These are phyloP conservation scores for Nibea albiflora DNA, from an alignment of 2,113 vertebrate genomes.

Conservation along the genomic window DNA sequence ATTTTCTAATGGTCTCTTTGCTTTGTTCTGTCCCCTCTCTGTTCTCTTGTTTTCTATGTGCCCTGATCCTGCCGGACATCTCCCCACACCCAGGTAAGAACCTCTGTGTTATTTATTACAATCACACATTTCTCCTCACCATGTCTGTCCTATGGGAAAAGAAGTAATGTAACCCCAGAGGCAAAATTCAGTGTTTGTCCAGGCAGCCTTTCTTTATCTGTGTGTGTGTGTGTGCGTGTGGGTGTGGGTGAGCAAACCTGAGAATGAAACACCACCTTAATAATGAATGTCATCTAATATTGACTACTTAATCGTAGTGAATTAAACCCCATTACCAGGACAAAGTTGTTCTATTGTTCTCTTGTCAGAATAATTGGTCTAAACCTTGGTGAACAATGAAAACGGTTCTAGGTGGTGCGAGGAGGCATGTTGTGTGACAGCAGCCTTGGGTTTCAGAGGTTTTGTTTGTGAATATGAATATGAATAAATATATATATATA, in stretches of 20 bases:
- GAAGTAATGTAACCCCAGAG: background rate
- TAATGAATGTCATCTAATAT: no score
- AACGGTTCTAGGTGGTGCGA: no score
- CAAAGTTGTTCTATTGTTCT: no score
- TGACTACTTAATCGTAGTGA: no score
- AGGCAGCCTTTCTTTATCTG: background rate
- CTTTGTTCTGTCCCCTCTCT: slow-evolving; percentile 41
- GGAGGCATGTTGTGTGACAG: no score
- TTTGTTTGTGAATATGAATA: no score
- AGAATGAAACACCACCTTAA: no score
- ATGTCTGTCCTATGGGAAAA: background rate
- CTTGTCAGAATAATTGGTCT: background rate
- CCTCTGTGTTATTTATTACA: slow-evolving; percentile 9
- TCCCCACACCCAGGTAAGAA: slow-evolving; percentile 55
- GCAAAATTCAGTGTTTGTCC: background rate
- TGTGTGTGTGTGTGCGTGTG: background rate
- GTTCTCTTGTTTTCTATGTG: slow-evolving; percentile 24
- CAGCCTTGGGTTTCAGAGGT: no score
- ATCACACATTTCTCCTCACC: background rate
- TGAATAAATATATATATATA: no score
- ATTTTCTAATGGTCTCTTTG: slow-evolving; percentile 26
- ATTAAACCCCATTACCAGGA: no score
- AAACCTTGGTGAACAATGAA: background rate
- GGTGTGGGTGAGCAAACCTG: background rate
- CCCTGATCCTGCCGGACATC: slow-evolving; percentile 20